These are phyloP conservation scores for Listronotus oregonensis DNA, from an alignment of 1,140 invertebrate species.

Conservation along the genomic window DNA sequence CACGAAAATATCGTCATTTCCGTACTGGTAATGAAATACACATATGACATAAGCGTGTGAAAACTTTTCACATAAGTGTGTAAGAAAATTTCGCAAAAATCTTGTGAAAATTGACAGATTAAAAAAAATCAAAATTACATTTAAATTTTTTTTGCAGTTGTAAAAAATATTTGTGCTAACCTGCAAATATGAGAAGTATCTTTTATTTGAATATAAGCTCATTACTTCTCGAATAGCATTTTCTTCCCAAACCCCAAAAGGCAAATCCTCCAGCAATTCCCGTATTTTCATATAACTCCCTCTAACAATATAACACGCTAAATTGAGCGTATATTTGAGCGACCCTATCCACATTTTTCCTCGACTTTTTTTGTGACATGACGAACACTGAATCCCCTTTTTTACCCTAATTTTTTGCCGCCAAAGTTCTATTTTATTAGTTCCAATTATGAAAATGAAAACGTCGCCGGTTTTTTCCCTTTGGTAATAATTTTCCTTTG, in stretches of 20 bases:
- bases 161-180: too few species aligned
- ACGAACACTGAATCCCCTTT: constrained; percentile 61
- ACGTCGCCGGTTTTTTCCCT: constrained; percentile 56
- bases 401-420: constrained; percentile 60
- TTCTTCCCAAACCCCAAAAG: constrained; percentile 33
- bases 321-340: constrained; percentile 44
- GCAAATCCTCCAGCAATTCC: constrained; percentile 26
- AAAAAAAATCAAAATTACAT: too few species aligned
- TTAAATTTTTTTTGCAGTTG: too few species aligned
- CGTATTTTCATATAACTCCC: constrained; percentile 29
- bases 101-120: too few species aligned
- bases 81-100: too few species aligned
- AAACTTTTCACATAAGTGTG: too few species aligned
- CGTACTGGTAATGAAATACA: too few species aligned
- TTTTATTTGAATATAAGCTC: constrained; percentile 32
- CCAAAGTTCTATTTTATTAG: constrained; percentile 60
- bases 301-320: constrained; percentile 35
- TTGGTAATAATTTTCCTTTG: constrained; percentile 15
- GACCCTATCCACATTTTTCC: constrained; percentile 72
- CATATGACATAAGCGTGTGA: too few species aligned
- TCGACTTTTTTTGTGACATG: constrained; percentile 69
- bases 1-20: too few species aligned
- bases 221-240: constrained; percentile 44
- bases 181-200: constrained; percentile 36
- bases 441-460: constrained; percentile 76